These are phyloP conservation scores for Mechanitis messenoides DNA, from an alignment of 2,888 invertebrate species.

Conservation along the genomic window DNA sequence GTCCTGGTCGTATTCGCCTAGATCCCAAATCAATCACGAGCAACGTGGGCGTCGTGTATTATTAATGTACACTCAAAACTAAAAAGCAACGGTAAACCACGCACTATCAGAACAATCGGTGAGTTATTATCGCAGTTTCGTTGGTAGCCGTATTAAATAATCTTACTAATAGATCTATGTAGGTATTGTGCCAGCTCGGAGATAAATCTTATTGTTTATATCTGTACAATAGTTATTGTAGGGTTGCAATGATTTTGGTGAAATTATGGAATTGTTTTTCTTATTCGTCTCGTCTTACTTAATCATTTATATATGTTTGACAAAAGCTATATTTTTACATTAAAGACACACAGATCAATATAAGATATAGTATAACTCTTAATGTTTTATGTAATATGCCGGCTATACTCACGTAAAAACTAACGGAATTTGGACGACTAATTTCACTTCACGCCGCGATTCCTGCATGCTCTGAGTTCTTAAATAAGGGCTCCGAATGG, in stretches of 20 bases:
- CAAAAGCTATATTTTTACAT: too few relatives aligned
- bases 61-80: slow-evolving; percentile 20
- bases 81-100: slow-evolving; percentile 17
- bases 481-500: too few relatives aligned
- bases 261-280: not conserved
- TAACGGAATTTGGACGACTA: too few relatives aligned
- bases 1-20: not conserved
- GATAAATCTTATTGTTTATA: slow-evolving; percentile 65
- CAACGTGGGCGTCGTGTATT: slow-evolving; percentile 16
- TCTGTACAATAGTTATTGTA: slow-evolving; percentile 52
- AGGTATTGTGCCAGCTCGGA: slow-evolving; percentile 31
- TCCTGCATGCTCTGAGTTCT: too few relatives aligned
- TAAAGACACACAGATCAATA: too few relatives aligned
- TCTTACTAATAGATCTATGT: slow-evolving; percentile 55
- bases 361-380: too few relatives aligned
- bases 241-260: slow-evolving; percentile 33
- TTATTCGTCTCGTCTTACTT: not conserved
- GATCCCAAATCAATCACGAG: not conserved
- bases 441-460: too few relatives aligned
- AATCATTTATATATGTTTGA: too few relatives aligned
- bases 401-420: too few relatives aligned
- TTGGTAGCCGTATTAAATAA: slow-evolving; percentile 57
- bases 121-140: slow-evolving; percentile 54
- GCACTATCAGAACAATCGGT: slow-evolving; percentile 22
- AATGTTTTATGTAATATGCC: too few relatives aligned